Percentiles rank a stretch among this genome's conserved stretches.
These are phyloP conservation scores for Columba janthina DNA, from an alignment of 2,113 vertebrate species.

Conservation along the genomic window DNA sequence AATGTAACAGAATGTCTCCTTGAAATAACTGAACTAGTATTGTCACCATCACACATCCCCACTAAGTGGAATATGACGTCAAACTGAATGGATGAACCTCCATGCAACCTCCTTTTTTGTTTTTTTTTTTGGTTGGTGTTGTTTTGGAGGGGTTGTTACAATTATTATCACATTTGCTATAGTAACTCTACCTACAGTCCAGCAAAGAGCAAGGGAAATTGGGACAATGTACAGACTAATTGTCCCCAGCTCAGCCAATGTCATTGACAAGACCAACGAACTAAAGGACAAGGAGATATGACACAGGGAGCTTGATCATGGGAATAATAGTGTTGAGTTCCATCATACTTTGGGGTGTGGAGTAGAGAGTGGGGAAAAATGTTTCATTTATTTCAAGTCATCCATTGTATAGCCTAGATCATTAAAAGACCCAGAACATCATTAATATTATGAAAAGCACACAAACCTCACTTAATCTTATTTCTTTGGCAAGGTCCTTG, in stretches of 20 bases:
- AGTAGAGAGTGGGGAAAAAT: background rate
- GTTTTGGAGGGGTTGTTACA: background rate
- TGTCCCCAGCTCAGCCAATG: background rate
- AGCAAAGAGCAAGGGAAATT: background rate
- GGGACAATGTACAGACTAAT: background rate
- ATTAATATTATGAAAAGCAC: background rate
- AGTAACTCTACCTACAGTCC: background rate
- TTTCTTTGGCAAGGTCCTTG: conserved; percentile 99
- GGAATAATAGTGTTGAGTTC: background rate
- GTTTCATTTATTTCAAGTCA: background rate
- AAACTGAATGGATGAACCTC: background rate
- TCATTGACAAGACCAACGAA: background rate
- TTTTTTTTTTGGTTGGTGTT: fast-evolving
- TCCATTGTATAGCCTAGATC: background rate
- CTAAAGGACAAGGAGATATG: background rate
- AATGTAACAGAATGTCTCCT: background rate
- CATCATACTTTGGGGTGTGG: background rate
- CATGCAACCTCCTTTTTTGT: background rate
- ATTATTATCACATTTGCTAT: background rate
- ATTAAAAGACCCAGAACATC: background rate
- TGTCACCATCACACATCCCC: background rate
- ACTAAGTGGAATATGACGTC: background rate
- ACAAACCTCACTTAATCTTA: conserved; percentile 93
- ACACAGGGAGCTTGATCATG: background rate
- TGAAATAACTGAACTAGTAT: background rate